Evolutionary conservation across 2,113 vertebrate species (phyloP).

Genomic region (Anser cygnoides): DNA sequence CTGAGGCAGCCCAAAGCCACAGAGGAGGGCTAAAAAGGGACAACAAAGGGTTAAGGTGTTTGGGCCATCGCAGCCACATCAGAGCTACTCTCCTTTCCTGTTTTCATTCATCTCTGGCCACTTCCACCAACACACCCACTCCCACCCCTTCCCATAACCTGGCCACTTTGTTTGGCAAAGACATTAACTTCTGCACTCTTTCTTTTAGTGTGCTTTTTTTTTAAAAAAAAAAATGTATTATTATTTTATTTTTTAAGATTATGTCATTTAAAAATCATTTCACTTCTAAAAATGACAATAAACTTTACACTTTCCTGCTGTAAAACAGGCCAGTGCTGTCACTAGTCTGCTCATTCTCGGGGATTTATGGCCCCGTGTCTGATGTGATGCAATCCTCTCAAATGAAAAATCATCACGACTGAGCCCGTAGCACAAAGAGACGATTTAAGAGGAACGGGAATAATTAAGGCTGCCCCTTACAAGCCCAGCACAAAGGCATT

Average conservation of each 20-base stretch:
- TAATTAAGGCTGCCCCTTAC: slow-evolving; percentile 64
- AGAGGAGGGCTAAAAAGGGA: not conserved
- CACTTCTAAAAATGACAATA: slow-evolving; percentile 57
- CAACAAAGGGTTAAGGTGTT: slow-evolving; percentile 54
- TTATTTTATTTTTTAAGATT: slow-evolving; percentile 1
- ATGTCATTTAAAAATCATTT: slow-evolving; percentile 57
- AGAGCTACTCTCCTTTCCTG: slow-evolving; percentile 54
- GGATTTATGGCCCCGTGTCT: slow-evolving; percentile 55
- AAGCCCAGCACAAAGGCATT: slow-evolving; percentile 61
- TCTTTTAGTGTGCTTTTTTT: not conserved
- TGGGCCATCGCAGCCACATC: not conserved
- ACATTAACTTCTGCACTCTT: not conserved
- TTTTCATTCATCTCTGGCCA: slow-evolving; percentile 60
- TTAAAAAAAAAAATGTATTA: not conserved
- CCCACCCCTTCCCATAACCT: slow-evolving; percentile 59
- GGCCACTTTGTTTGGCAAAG: slow-evolving; percentile 30
- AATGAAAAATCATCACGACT: slow-evolving; percentile 66
- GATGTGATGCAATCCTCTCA: slow-evolving; percentile 63
- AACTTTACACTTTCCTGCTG: slow-evolving; percentile 64
- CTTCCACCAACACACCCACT: slow-evolving; percentile 47
- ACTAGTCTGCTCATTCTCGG: not conserved
- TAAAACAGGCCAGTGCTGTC: slow-evolving; percentile 59
- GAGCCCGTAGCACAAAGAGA: slow-evolving; percentile 59
- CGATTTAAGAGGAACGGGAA: slow-evolving; percentile 65
- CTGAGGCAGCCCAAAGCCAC: not conserved